phyloP scores from a whole-genome alignment of 2,888 invertebrate species.

The Ptychoptera contaminata region DNA sequence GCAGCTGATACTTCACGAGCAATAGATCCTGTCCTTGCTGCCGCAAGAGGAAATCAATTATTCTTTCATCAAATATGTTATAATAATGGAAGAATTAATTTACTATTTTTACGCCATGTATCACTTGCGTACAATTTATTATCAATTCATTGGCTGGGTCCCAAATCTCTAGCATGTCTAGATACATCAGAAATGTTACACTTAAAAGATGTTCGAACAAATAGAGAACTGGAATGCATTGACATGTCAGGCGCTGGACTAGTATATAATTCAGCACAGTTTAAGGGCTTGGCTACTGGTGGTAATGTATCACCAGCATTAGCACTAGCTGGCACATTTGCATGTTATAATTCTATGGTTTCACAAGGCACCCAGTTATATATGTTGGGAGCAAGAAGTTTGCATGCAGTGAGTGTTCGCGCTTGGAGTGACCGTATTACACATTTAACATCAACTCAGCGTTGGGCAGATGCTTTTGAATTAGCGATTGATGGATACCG shows the following conservation, averaged over 20 bases:
- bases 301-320: slow-evolving; percentile 67
- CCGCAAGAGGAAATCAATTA: slow-evolving; percentile 68
- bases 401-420: slow-evolving; percentile 42
- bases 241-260: slow-evolving; percentile 68
- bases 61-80: slow-evolving; percentile 56
- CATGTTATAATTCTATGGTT: slow-evolving; percentile 56
- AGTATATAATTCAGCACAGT: slow-evolving; percentile 72
- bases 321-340: slow-evolving; percentile 40
- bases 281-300: slow-evolving; percentile 85
- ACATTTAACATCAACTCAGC: slow-evolving; percentile 41
- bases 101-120: slow-evolving; percentile 53
- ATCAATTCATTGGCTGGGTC: slow-evolving; percentile 68
- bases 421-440: slow-evolving; percentile 51
- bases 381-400: slow-evolving; percentile 47
- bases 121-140: slow-evolving; percentile 54
- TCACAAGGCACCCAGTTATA: slow-evolving; percentile 50
- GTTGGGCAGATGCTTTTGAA: slow-evolving; percentile 40
- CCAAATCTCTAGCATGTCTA: slow-evolving; percentile 66
- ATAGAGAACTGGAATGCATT: slow-evolving; percentile 69
- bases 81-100: slow-evolving; percentile 34
- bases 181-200: slow-evolving; percentile 73
- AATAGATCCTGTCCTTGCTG: slow-evolving; percentile 74
- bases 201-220: slow-evolving; percentile 75
- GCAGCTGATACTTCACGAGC: slow-evolving; percentile 47
- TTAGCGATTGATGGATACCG: slow-evolving; percentile 35